Conservation (phyloP, 2,888 invertebrate species). For the Idaea aversata region DNA sequence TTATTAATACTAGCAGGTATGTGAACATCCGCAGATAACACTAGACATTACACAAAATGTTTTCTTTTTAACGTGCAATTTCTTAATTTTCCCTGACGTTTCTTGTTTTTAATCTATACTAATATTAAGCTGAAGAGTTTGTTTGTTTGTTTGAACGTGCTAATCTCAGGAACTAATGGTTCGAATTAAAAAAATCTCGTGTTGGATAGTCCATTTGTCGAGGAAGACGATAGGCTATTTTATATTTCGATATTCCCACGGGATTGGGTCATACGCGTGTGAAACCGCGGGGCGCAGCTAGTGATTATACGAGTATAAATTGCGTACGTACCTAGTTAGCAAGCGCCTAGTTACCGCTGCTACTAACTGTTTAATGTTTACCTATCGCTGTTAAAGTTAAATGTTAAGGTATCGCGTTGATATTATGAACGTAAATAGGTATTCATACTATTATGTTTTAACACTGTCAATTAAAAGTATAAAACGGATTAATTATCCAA, state of each 20-base stretch:
- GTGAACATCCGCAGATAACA: neutral
- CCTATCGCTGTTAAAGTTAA: neutral
- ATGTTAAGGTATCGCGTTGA: neutral
- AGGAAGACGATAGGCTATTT: no score
- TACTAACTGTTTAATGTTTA: neutral
- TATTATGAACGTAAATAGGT: neutral
- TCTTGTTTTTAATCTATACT: no score
- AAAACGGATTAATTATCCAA: constrained; percentile 13
- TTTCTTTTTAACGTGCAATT: neutral
- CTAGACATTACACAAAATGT: neutral
- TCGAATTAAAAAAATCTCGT: no score
- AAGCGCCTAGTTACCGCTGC: neutral
- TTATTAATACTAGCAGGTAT: constrained; percentile 3
- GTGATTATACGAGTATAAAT: neutral
- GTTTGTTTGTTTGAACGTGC: no score
- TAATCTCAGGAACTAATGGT: no score
- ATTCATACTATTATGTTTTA: neutral
- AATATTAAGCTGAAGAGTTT: no score
- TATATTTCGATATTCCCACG: no score
- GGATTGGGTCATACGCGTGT: no score
- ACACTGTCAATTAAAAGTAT: constrained; percentile 21
- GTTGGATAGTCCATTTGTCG: no score
- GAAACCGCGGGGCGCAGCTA: no score
- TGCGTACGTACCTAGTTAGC: neutral
- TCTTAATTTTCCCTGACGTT: neutral